phyloP scores from a whole-genome alignment of 2,113 vertebrate species.

The Caranx ignobilis region DNA sequence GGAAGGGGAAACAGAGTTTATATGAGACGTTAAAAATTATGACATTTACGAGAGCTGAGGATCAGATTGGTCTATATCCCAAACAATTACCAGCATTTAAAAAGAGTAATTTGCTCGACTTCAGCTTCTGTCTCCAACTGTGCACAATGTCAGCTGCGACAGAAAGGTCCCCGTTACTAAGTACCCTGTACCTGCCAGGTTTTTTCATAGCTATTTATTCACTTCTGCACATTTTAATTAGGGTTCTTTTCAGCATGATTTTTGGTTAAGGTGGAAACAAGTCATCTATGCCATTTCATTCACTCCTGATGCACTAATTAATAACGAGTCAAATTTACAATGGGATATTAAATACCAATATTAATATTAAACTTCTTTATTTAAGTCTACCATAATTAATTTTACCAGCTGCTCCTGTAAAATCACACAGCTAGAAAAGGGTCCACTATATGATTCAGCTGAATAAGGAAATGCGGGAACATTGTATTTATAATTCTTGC shows the following conservation, averaged over 20 bases:
- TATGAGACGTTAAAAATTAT: background rate
- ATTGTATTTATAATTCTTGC: conserved; percentile 63
- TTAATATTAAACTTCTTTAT: background rate
- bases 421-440: conserved; percentile 9
- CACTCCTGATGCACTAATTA: background rate
- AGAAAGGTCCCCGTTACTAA: background rate
- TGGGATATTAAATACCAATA: background rate
- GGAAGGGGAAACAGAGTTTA: background rate
- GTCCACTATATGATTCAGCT: conserved; percentile 23
- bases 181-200: background rate
- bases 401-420: conserved; percentile 8
- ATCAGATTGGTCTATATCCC: background rate
- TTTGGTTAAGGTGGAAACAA: background rate
- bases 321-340: no score
- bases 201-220: background rate
- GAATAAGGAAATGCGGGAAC: conserved; percentile 32
- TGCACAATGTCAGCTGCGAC: background rate
- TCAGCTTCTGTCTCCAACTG: background rate
- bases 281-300: background rate
- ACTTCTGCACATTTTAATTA: background rate
- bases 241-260: background rate
- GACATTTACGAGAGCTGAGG: background rate
- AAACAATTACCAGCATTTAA: background rate
- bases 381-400: background rate
- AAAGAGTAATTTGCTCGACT: background rate